These are phyloP conservation scores for Petaurus breviceps DNA, from an alignment of 2,113 vertebrate species.

Conservation along the genomic window DNA sequence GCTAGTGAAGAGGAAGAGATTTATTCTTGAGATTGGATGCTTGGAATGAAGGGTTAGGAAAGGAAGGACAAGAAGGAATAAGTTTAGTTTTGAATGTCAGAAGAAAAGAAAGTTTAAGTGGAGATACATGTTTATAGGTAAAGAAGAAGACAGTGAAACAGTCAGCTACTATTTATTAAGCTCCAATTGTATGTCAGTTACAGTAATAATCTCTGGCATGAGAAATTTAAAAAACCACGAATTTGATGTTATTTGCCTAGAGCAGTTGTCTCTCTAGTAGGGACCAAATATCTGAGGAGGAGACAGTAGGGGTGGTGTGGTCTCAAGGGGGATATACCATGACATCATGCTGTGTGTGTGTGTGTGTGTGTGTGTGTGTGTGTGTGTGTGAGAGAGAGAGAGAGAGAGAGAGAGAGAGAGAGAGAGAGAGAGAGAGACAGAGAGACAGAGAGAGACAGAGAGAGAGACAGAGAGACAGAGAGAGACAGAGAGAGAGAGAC, in stretches of 20 bases:
- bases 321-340: not conserved
- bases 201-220: not conserved
- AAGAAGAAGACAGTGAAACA: not conserved
- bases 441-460: too few species aligned
- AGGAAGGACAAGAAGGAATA: not conserved
- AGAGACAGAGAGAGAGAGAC: too few species aligned
- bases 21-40: not conserved
- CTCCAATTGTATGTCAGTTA: not conserved
- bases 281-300: not conserved
- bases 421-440: too few species aligned
- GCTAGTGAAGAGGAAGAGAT: not conserved
- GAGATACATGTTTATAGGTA: not conserved
- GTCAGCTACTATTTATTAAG: not conserved
- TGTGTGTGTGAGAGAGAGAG: too few species aligned
- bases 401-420: not conserved
- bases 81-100: not conserved
- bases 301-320: not conserved
- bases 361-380: not conserved
- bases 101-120: not conserved
- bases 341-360: not conserved
- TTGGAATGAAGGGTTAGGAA: not conserved
- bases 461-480: fast-evolving
- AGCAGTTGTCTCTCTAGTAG: not conserved
- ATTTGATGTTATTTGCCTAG: not conserved
- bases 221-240: not conserved